These are phyloP conservation scores for Megaceryle maxima DNA, from an alignment of 2,113 vertebrate genomes.

Conservation along the genomic window DNA sequence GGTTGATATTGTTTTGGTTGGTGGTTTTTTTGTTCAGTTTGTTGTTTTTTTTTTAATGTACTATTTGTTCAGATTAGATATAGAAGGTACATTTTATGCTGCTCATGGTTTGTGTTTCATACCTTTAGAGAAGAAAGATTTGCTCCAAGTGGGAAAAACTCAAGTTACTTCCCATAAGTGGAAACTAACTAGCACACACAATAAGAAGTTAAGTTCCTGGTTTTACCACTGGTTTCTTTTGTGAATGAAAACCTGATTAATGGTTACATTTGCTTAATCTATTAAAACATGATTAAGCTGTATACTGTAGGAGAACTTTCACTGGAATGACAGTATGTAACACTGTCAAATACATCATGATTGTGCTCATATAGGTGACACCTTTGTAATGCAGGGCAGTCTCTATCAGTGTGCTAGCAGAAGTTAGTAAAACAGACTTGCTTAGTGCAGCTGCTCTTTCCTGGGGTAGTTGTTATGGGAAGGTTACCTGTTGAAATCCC, in stretches of 20 bases:
- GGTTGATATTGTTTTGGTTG: background rate
- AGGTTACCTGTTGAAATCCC: background rate
- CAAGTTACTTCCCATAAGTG: background rate
- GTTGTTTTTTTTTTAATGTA: background rate
- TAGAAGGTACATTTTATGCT: background rate
- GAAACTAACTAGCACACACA: background rate
- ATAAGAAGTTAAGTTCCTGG: background rate
- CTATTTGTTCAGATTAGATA: background rate
- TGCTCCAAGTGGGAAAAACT: background rate
- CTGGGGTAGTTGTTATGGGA: background rate
- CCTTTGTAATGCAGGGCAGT: background rate
- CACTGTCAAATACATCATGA: rapidly evolving
- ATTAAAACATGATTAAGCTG: background rate
- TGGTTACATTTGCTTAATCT: background rate
- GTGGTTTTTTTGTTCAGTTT: background rate
- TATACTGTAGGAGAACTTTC: background rate
- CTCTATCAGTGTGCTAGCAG: background rate
- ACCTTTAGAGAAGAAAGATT: background rate
- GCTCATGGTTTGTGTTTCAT: background rate
- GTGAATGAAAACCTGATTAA: background rate
- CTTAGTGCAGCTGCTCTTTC: background rate
- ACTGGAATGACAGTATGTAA: background rate
- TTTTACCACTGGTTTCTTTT: background rate
- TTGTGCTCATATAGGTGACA: background rate
- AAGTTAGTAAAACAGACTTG: background rate